Evolutionary conservation across 2,113 vertebrate species (phyloP).

Genomic region (Varanus salvator): DNA sequence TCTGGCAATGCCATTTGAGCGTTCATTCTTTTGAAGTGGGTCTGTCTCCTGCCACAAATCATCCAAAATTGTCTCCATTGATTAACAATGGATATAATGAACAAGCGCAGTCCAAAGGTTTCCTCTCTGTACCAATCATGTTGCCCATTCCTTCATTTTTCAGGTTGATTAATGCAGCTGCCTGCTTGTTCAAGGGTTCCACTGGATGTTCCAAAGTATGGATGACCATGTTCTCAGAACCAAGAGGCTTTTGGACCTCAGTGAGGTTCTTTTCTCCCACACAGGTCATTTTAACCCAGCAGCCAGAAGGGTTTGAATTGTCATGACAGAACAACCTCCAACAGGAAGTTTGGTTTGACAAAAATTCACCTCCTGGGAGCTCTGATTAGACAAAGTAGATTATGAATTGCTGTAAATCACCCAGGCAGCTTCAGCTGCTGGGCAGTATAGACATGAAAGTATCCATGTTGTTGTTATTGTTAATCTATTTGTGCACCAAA

Average conservation of each 20-base stretch:
- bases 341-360: not conserved
- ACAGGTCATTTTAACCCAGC: not conserved
- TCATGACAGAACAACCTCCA: not conserved
- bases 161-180: not conserved
- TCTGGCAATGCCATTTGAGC: not conserved
- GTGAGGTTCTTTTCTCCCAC: no score
- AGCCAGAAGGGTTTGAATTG: not conserved
- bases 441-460: no score
- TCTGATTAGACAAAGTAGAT: not conserved
- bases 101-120: not conserved
- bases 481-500: no score
- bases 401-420: not conserved
- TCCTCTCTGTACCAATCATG: slow-evolving; percentile 7
- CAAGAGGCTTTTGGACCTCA: not conserved
- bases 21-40: not conserved
- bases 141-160: not conserved
- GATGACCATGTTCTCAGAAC: not conserved
- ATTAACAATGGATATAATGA: slow-evolving; percentile 29
- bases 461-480: no score
- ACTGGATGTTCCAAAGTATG: not conserved
- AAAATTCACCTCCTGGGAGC: not conserved
- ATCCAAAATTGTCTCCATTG: slow-evolving; percentile 7
- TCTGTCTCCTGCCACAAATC: not conserved
- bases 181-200: not conserved
- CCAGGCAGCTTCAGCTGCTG: no score